Percentiles rank a stretch among this genome's conserved stretches.
These are phyloP conservation scores for Eurystomus gularis DNA, from an alignment of 2,113 vertebrate genomes.

Conservation along the genomic window DNA sequence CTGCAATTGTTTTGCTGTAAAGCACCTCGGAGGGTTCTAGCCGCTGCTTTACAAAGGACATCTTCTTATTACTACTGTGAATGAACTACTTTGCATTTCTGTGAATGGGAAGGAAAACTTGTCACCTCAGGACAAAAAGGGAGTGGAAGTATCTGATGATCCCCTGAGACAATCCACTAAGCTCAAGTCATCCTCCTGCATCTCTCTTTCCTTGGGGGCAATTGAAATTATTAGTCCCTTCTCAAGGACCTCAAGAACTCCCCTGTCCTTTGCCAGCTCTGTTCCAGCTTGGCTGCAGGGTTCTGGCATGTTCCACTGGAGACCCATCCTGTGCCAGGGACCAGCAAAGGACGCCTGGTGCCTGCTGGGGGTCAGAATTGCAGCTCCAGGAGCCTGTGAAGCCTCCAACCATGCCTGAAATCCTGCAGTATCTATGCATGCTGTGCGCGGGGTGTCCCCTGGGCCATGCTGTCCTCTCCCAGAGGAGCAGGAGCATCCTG, in stretches of 20 bases:
- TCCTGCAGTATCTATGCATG: background rate
- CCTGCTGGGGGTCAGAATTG: background rate
- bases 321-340: background rate
- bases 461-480: background rate
- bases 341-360: background rate
- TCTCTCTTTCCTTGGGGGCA: slow-evolving; percentile 10
- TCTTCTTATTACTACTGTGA: slow-evolving; percentile 21
- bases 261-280: background rate
- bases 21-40: slow-evolving; percentile 6
- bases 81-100: slow-evolving; percentile 62
- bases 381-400: rapidly evolving
- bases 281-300: background rate
- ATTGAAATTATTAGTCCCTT: background rate
- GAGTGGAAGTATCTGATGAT: slow-evolving; percentile 60
- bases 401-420: background rate
- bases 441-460: rapidly evolving
- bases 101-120: slow-evolving; percentile 57
- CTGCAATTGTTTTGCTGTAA: slow-evolving; percentile 27
- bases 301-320: rapidly evolving
- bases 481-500: background rate
- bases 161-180: slow-evolving; percentile 53
- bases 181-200: slow-evolving; percentile 19
- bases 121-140: slow-evolving; percentile 64
- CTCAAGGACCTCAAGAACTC: background rate
- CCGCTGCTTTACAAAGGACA: background rate